These are phyloP conservation scores for Smittia sp. DNA, from an alignment of 2,888 invertebrate species.

Conservation along the genomic window DNA sequence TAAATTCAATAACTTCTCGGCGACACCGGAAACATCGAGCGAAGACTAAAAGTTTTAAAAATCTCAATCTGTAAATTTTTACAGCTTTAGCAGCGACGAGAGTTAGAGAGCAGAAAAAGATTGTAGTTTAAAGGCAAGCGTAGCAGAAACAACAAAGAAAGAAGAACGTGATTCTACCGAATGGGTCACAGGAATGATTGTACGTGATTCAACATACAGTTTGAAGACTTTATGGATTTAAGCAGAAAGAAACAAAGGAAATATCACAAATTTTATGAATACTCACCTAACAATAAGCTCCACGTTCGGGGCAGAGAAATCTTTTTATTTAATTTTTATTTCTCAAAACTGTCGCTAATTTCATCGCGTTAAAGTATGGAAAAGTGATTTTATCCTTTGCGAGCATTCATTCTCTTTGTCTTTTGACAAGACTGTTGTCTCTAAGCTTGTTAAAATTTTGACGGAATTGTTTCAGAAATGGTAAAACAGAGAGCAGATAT, in stretches of 20 bases:
- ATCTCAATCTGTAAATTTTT: neutral
- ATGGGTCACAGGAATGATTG: conserved; percentile 40
- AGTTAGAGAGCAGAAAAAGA: neutral
- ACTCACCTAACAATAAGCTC: neutral
- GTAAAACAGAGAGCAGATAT: neutral
- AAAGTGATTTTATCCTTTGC: too few species aligned
- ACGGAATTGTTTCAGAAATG: neutral
- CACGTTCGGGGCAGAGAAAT: neutral
- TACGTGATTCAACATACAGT: conserved; percentile 39
- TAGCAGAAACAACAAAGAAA: conserved; percentile 20
- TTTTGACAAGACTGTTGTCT: too few species aligned
- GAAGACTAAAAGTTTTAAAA: conserved; percentile 14
- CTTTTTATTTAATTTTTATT: conserved; percentile 3
- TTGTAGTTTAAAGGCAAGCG: conserved; percentile 25
- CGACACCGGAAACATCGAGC: conserved; percentile 33
- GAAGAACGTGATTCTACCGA: conserved; percentile 40
- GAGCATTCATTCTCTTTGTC: neutral
- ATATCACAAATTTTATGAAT: conserved; percentile 8
- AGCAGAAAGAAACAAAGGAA: neutral
- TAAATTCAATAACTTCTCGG: neutral
- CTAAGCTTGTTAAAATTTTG: too few species aligned
- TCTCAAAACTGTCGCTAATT: neutral
- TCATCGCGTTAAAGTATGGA: too few species aligned
- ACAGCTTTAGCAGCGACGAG: neutral
- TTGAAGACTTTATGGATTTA: conserved; percentile 39